Conservation (phyloP, 2,888 invertebrate genomes). For the Andrena chrysosceles region DNA sequence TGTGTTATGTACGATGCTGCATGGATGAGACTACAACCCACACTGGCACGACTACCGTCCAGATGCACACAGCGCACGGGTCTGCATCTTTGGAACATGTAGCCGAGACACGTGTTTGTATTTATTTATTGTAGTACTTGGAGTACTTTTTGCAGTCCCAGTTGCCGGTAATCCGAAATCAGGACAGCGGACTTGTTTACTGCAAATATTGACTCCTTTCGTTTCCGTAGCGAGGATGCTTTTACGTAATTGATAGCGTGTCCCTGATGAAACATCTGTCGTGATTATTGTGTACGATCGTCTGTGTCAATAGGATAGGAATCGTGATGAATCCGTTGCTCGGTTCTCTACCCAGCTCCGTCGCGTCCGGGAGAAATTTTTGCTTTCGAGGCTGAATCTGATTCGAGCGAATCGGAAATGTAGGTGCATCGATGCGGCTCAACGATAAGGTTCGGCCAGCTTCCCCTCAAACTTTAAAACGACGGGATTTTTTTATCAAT, state of each 20-base stretch:
- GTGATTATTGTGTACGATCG: constrained; percentile 42
- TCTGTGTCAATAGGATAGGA: constrained; percentile 6
- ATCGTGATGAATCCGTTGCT: not conserved
- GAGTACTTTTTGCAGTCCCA: constrained; percentile 55
- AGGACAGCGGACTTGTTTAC: constrained; percentile 54
- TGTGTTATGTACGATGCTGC: constrained; percentile 64
- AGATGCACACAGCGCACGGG: not conserved
- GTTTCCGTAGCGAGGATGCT: constrained; percentile 22
- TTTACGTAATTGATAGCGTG: constrained; percentile 55
- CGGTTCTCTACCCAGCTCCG: not conserved
- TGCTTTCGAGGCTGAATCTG: not conserved
- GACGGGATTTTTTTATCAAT: constrained; percentile 39
- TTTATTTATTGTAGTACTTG: constrained; percentile 62
- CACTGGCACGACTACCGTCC: constrained; percentile 6
- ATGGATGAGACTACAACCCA: constrained; percentile 61
- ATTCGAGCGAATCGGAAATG: not conserved
- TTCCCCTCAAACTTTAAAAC: not conserved
- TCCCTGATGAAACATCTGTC: constrained; percentile 38
- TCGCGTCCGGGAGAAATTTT: not conserved
- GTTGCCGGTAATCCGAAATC: constrained; percentile 58
- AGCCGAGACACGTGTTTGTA: constrained; percentile 37
- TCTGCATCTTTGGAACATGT: not conserved
- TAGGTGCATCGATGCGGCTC: not conserved
- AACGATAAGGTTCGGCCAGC: too few species aligned
- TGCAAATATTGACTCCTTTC: constrained; percentile 55